Base-by-base conservation (phyloP, 2,113 vertebrate genomes). In the Motacilla tschutschensis region DNA sequence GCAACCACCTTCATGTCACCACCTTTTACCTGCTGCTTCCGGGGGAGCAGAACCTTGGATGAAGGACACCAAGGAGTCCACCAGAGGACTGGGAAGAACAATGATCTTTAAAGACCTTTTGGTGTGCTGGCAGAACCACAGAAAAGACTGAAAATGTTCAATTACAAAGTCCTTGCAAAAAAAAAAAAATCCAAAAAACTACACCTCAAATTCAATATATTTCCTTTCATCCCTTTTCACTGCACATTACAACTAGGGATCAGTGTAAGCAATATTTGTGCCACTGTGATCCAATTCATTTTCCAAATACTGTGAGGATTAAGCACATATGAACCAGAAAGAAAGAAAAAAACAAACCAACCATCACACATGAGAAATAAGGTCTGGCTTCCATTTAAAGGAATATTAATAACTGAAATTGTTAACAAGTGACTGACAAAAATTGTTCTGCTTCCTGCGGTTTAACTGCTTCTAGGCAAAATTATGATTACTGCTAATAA, bases 381-480 rank as follows among this genome's bases (percentile, higher is more conserved):
- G 28, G 24, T 21, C 62, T 87, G 47, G 36, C 59, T 90, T 85
- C 64, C 48, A 67, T 87, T 91, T 85, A 51, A 87, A 59, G 66
- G 48, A 79, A 48, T 55, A 85, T 77, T 74, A 85, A 76, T 81
- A 76, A 76, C 44, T 43, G 26, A 74, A 93, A 83, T 81, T 43
- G 38, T 58, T 89, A 74, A 90, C 70, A 79, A 92, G 8, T 41
- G 50, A 64, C 1, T 12, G 79, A 91, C 66, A 81, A 82, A 55
- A 76, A 44, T 24, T 15, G 26, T 26, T 83, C 70, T 62, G 59
- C 71, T 90, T 91, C 84, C 89, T 71, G 55, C 54, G 75, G 46
- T 64, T 59, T 51, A 80, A 88, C 51, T 17, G 55, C 63, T 87
- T 67, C 85, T 31, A 33, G 77, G 77, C 1, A 1, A 83, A 88